Conservation (phyloP, 2,797 vertebrate species). For the Galago senegalensis region DNA sequence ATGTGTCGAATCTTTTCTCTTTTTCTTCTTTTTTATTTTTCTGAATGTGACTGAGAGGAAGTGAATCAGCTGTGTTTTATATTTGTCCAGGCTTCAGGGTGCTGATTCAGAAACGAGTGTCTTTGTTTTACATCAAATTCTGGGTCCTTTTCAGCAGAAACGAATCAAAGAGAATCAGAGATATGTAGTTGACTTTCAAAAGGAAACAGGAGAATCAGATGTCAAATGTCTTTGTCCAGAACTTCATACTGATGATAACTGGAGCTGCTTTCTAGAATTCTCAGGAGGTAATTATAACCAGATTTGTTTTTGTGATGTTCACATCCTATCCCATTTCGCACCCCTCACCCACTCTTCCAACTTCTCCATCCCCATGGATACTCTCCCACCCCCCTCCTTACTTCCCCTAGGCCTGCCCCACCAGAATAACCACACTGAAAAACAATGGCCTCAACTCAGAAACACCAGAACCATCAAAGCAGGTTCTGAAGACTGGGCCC, state of each 20-base stretch:
- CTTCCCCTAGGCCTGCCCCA: background rate
- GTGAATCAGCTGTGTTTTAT: background rate
- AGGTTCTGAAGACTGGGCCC: background rate
- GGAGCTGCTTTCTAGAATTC: slow-evolving; percentile 59
- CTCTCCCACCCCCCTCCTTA: background rate
- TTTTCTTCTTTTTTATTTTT: background rate
- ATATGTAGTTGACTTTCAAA: slow-evolving; percentile 45
- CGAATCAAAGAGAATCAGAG: slow-evolving; percentile 44
- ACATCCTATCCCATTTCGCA: background rate
- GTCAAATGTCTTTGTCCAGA: slow-evolving; percentile 43
- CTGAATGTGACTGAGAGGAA: slow-evolving; percentile 21
- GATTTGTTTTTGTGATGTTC: slow-evolving; percentile 55
- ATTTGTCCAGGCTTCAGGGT: slow-evolving; percentile 42
- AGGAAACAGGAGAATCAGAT: slow-evolving; percentile 22
- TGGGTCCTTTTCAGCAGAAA: slow-evolving; percentile 18
- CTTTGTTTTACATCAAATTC: slow-evolving; percentile 52
- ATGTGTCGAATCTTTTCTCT: background rate
- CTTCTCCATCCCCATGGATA: background rate
- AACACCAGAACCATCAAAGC: background rate
- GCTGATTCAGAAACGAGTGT: slow-evolving; percentile 40
- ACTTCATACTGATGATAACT: background rate
- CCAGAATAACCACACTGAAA: background rate
- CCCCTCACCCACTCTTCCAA: background rate
- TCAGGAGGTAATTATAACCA: slow-evolving; percentile 47
- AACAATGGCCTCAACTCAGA: background rate